Base-by-base conservation (phyloP, 2,113 vertebrate genomes). In the Heterotilapia buettikoferi region DNA sequence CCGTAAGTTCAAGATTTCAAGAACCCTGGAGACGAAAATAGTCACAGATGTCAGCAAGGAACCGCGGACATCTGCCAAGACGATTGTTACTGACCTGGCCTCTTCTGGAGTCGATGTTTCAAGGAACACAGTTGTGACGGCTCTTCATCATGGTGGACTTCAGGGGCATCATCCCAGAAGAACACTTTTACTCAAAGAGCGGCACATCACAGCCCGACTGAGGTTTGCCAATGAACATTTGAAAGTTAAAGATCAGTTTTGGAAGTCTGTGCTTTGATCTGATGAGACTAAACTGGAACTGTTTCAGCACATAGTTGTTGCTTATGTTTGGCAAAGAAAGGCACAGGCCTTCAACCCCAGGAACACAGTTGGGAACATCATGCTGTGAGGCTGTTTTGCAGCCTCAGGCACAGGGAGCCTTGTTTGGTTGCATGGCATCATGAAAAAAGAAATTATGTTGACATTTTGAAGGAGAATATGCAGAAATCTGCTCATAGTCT, bases 251-350 rank as follows among this genome's bases (percentile, higher is more conserved):
- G 26, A 61, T 61, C 14, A 2, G 26, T 61, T 61, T 31, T 61
- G 26, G 57, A 61, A 61, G 57, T n/a, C n/a, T n/a, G n/a, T 61
- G 57, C 57, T 61, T 61, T 61, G 57, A 61, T 61, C 26, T 31
- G 57, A 61, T 61, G 26, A 61, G 14, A 31, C 26, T n/a, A 61
- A 31, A 18, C 14, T 61, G 57, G 1, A 61, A 61, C 26, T 31
- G 57, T 61, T 61, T 61, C 26, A 0, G 57, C 57, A 61, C 26
- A 31, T 0, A 31, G 57, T 61, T 61, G 26, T 31, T 61, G 57
- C 14, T 18, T 61, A 61, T 29, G 57, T 61, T 61, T 61, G 26
- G 26, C 26, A 10, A 61, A 61, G 0, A 61, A 61, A 61, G 57
- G 57, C 57, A 61, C 57, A 59, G 7, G 26, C 8, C 26, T 31